Evolutionary conservation across 2,113 vertebrate species (phyloP), one percentile per base, ranked within the genome.

Genomic region (Cephalopholis sonnerati): DNA sequence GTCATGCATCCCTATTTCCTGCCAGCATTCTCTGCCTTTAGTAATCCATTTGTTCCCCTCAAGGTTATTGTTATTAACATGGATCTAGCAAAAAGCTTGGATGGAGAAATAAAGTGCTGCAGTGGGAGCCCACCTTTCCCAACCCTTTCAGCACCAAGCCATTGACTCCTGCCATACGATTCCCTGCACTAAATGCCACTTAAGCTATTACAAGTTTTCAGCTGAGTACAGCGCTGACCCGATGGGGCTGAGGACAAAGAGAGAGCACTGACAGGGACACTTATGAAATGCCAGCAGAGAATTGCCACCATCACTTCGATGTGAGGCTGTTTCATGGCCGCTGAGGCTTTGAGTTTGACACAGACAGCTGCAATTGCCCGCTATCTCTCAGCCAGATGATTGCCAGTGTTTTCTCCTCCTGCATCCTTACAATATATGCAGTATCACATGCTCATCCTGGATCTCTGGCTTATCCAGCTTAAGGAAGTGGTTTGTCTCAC

Each of bases 161-260:
- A 92, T 93, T 94, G 95, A 95, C 94, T 94, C 90, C 81, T 84
- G 89, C 92, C 93, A 91, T 90, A 90, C 87, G 82, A 93, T 92
- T 93, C 92, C 80, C 82, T 84, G 89, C 93, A 93, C 93, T 94
- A 95, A 96, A 95, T 95, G 93, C 93, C 94, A 95, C 93, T 95
- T 95, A 94, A 93, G 93, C 95, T 94, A 95, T 95, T 95, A 95
- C 92, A 94, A 92, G 89, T 94, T 92, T 93, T 92, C 88, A 94
- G 88, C 92, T 90, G 83, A 89, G 91, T 88, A 88, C 89, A 87
- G 90, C 62, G 81, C 74, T 93, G 92, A 94, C 93, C 94, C 78
- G 46, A 74, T 74, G 91, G 88, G 77, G 87, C 92, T 84, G 91
- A 94, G 90, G 89, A 93, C 87, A 93, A 91, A 85, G 89, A 74